phyloP scores from a whole-genome alignment of 2,888 invertebrate species.

The Ornithoptera alexandrae region DNA sequence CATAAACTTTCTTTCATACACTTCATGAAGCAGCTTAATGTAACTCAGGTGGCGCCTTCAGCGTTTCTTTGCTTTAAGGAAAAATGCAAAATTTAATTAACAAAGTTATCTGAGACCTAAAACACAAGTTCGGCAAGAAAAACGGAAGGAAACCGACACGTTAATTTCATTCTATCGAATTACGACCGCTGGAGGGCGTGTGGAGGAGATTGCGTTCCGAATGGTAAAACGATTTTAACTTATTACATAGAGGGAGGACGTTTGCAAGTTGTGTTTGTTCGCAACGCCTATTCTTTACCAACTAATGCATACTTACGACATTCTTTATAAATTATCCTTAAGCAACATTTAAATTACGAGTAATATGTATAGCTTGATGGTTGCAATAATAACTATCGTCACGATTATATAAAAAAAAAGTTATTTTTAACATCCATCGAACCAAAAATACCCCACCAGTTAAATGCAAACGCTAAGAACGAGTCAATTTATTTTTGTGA shows the following conservation, averaged over 20 bases:
- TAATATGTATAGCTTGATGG: too few species aligned
- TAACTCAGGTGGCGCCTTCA: slow-evolving; percentile 48
- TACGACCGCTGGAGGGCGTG: slow-evolving; percentile 64
- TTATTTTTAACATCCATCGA: too few species aligned
- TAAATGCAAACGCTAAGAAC: too few species aligned
- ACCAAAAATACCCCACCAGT: too few species aligned
- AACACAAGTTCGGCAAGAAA: slow-evolving; percentile 76
- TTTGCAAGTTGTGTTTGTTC: slow-evolving; percentile 20
- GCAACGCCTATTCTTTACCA: slow-evolving; percentile 10
- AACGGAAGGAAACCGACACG: slow-evolving; percentile 70
- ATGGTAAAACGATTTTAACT: slow-evolving; percentile 42
- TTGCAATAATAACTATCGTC: too few species aligned
- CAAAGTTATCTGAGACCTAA: slow-evolving; percentile 73
- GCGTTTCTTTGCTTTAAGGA: slow-evolving; percentile 42
- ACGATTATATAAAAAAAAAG: too few species aligned
- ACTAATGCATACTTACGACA: neutral
- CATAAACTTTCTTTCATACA: slow-evolving; percentile 46
- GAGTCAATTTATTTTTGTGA: too few species aligned
- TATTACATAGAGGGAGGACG: slow-evolving; percentile 19
- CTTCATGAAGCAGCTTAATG: slow-evolving; percentile 55
- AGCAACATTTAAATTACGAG: too few species aligned
- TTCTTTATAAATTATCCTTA: neutral
- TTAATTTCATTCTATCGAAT: slow-evolving; percentile 74
- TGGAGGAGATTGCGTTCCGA: slow-evolving; percentile 59
- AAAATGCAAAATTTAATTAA: slow-evolving; percentile 78